Conservation (phyloP, 1,140 invertebrate species). For the Pinna nobilis region DNA sequence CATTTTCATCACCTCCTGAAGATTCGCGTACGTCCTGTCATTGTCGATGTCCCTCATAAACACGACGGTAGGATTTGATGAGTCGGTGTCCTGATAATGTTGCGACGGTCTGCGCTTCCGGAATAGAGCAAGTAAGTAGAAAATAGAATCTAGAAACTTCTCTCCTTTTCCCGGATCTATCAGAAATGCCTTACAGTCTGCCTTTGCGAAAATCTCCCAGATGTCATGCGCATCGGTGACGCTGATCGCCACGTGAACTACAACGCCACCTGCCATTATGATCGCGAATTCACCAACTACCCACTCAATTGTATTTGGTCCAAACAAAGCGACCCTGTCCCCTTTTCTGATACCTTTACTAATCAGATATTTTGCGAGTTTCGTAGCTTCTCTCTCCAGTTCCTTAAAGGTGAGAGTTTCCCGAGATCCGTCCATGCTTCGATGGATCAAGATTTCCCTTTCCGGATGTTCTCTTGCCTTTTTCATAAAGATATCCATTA, state of each 20-base stretch:
- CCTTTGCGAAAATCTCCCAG: neutral
- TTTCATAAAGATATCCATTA: neutral
- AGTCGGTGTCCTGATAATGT: neutral
- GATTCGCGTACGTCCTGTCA: neutral
- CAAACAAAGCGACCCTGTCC: neutral
- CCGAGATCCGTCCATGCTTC: neutral
- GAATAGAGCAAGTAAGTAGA: neutral
- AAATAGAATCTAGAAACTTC: neutral
- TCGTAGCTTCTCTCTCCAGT: neutral
- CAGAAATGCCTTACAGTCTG: slow-evolving; percentile 10
- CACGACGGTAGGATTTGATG: neutral
- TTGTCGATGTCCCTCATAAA: neutral
- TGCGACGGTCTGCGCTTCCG: neutral
- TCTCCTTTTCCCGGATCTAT: slow-evolving; percentile 7
- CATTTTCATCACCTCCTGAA: neutral
- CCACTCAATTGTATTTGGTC: slow-evolving; percentile 27
- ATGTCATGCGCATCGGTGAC: neutral
- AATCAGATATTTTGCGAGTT: neutral
- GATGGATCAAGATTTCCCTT: neutral
- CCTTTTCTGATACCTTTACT: neutral
- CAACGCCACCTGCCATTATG: slow-evolving; percentile 7
- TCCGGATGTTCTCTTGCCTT: neutral
- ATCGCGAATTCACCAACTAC: slow-evolving; percentile 15
- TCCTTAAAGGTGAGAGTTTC: neutral
- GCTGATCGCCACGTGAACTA: slow-evolving; percentile 14